Base-by-base conservation (phyloP, 1,140 invertebrate species). In the Drosophila ficusphila region DNA sequence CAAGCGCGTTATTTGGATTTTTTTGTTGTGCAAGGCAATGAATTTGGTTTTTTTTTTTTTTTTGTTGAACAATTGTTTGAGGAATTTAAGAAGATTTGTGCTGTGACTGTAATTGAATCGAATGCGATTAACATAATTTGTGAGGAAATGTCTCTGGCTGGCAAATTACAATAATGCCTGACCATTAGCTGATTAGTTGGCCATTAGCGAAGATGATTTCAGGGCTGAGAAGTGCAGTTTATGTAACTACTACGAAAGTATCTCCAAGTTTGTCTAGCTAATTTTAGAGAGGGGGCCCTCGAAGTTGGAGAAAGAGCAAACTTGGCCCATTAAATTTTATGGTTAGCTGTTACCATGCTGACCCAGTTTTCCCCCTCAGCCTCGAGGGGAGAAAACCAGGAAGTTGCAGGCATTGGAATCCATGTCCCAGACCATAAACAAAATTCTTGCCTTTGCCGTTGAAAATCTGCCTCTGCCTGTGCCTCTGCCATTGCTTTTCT, bases 121-220 rank as follows among this genome's bases (percentile, higher is more conserved):
- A 88, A 88, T 88, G 82, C 82, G 83, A 89, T 88, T 88, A 88
- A 88, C 82, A 88, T 89, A 88, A 83, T 88, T 82, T 64, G 56
- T 64, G 29, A 29, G 53, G 65, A 67, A 56, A 58, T 62, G 33
- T 38, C 41, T 60, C 58, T 38, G 49, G 42, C 41, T 44, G 12
- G 21, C 31, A 73, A 83, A 78, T 83, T 83, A 79, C 79, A 79
- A 75, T 74, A 85, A 83, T 83, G 64, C 71, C 76, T 23, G 74
- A 57, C 82, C 76, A 83, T 83, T 82, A 82, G 68, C 78, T 58
- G 79, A 78, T 83, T 83, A 74, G 78, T 49, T 77, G 73, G 78
- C 60, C 79, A 81, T 81, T 81, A 81, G 53, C 39, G 61, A 23
- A 67, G 62, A 41, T 51, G 60, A 52, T 65, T 67, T 67, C 42